These are phyloP conservation scores for Halesus radiatus DNA, from an alignment of 1,140 invertebrate genomes.

Conservation along the genomic window DNA sequence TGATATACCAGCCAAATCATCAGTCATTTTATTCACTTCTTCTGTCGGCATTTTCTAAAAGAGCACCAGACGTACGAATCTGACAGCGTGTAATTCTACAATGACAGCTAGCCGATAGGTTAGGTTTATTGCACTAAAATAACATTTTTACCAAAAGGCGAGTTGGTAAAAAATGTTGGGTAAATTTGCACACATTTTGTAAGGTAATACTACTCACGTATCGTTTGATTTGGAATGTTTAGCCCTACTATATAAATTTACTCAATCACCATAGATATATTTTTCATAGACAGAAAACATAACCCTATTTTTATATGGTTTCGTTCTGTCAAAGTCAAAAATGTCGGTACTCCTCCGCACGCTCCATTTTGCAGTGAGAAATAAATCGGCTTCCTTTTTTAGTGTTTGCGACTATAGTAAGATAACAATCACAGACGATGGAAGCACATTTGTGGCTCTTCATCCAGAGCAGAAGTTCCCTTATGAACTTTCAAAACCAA, in stretches of 20 bases:
- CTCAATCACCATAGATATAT: not conserved
- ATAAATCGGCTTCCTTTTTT: not conserved
- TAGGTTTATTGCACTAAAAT: too few relatives aligned
- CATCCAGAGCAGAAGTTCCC: conserved; percentile 87
- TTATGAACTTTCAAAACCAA: conserved; percentile 85
- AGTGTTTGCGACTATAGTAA: conserved; percentile 58
- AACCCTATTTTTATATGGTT: not conserved
- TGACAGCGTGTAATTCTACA: not conserved
- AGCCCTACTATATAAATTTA: not conserved
- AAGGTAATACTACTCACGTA: too few relatives aligned
- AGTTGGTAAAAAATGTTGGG: too few relatives aligned
- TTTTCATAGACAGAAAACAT: not conserved
- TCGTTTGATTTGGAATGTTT: too few relatives aligned
- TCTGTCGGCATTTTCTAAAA: conserved; percentile 11
- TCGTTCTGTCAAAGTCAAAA: not conserved
- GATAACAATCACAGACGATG: conserved; percentile 79
- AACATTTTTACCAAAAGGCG: too few relatives aligned
- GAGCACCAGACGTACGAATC: too few relatives aligned
- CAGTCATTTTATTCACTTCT: conserved; percentile 28
- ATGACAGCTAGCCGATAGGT: not conserved
- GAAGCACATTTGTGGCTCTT: conserved; percentile 87
- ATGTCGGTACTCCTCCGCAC: not conserved
- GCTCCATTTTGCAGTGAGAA: not conserved
- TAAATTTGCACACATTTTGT: too few relatives aligned
- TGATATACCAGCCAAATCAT: conserved; percentile 17